Conservation (phyloP, 2,113 vertebrate genomes). For the Prinia subflava region DNA sequence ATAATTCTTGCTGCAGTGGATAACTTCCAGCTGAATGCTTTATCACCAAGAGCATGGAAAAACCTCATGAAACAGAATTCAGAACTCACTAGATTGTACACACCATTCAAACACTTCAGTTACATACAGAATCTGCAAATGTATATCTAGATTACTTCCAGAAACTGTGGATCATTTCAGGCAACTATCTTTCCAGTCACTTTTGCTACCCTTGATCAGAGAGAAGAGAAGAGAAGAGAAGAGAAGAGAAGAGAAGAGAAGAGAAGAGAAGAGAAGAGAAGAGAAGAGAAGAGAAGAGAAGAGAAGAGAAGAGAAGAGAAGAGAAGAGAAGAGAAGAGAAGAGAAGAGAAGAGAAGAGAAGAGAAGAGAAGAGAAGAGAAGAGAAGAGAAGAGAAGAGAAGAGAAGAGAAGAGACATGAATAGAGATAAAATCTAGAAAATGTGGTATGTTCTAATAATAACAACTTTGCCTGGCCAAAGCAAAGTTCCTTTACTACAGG, state of each 20-base stretch:
- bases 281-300: not conserved
- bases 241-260: not conserved
- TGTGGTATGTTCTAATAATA: not conserved
- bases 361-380: fast-evolving
- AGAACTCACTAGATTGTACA: not conserved
- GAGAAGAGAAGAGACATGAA: not conserved
- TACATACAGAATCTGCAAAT: not conserved
- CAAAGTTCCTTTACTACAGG: not conserved
- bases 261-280: fast-evolving
- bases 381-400: fast-evolving
- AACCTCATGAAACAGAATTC: not conserved
- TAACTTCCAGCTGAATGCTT: not conserved
- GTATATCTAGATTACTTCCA: not conserved
- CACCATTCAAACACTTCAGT: not conserved
- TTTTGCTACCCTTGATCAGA: not conserved
- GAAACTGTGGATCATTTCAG: not conserved
- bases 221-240: not conserved
- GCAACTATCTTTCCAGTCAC: not conserved
- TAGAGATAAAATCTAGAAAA: not conserved
- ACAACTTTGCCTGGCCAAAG: not conserved
- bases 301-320: fast-evolving
- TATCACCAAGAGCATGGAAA: not conserved
- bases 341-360: not conserved
- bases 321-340: no score
- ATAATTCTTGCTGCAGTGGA: fast-evolving